Evolutionary conservation across 2,888 invertebrate genomes (phyloP), one percentile per base, ranked within the genome.

Genomic region (Cloeon dipterum): DNA sequence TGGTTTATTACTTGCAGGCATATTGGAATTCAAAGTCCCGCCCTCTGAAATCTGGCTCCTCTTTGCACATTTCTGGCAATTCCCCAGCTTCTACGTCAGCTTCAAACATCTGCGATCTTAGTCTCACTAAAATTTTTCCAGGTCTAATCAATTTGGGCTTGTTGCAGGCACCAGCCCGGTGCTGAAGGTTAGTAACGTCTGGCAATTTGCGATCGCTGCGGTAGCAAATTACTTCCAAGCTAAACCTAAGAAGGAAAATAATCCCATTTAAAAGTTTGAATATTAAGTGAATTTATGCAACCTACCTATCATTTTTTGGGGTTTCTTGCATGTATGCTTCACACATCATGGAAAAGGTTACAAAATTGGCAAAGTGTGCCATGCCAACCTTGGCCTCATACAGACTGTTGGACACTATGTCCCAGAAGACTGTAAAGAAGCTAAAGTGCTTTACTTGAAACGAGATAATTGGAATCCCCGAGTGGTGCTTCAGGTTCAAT

Each of bases 21-120:
- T 51, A 52, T 39, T 52, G 50, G 19, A 49, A 47, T 23, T 48
- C 49, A 42, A 52, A 48, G 20, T 52, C 51, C 25, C 46, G 37
- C 3, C 51, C 51, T 10, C 47, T 34, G 38, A 52, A 52, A 36
- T 50, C 49, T 11, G 40, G 32, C 26, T 52, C 51, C 34, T 45
- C 43, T 21, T 50, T 50, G 1, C 40, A 41, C 41, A 52, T 41
- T 5, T 43, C 43, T 20, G 40, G 40, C 37, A 49, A 48, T 41
- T 52, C 52, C 1, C 51, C 52, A 5, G 49, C 50, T 19, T 47
- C 46, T 8, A 41, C 41, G 39, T 52, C 50, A 2, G 50, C 49
- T 18, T 47, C 47, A 39, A 52, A 51, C 40, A 46, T 44, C 25
- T 46, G 43, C 0, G 50, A 49, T 25, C 46, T 45, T 20, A 52